A percentile compares a stretch with the other conserved stretches of the same genome.
phyloP scores from a whole-genome alignment of 2,888 invertebrate species.

The Scelioninae gen. 1 region DNA sequence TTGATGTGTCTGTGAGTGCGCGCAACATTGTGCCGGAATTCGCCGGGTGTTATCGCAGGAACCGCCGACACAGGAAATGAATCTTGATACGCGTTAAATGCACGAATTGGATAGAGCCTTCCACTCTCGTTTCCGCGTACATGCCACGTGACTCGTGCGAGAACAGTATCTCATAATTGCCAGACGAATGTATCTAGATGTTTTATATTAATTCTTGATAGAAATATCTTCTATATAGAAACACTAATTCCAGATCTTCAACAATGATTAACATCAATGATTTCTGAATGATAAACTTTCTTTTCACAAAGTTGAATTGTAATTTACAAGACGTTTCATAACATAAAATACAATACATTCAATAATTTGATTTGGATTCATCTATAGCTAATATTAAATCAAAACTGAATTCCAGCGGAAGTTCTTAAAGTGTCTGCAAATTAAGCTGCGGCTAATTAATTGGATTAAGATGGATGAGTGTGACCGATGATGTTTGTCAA shows the following conservation, averaged over 20 bases:
- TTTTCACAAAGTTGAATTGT: no score
- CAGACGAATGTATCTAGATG: background rate
- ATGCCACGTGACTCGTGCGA: slow-evolving; percentile 60
- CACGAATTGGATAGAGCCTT: slow-evolving; percentile 25
- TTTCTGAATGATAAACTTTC: no score
- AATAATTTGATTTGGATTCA: background rate
- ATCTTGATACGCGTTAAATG: slow-evolving; percentile 45
- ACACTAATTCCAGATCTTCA: no score
- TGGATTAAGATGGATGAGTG: slow-evolving; percentile 56
- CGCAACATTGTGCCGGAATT: slow-evolving; percentile 25
- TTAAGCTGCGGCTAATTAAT: slow-evolving; percentile 35
- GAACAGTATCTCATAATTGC: slow-evolving; percentile 34
- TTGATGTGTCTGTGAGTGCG: slow-evolving; percentile 11
- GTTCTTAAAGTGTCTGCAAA: slow-evolving; percentile 45
- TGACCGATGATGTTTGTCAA: slow-evolving; percentile 49
- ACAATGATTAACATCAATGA: no score
- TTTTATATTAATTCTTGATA: no score
- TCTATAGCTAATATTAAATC: slow-evolving; percentile 4
- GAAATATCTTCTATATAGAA: no score
- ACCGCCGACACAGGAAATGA: slow-evolving; percentile 46
- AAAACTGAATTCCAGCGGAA: slow-evolving; percentile 21
- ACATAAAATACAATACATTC: background rate
- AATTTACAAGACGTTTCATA: no score
- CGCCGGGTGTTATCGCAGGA: slow-evolving; percentile 50
- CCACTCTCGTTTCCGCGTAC: slow-evolving; percentile 41